phyloP scores from a whole-genome alignment of 2,888 invertebrate species.

The Chromoteleia sp. region DNA sequence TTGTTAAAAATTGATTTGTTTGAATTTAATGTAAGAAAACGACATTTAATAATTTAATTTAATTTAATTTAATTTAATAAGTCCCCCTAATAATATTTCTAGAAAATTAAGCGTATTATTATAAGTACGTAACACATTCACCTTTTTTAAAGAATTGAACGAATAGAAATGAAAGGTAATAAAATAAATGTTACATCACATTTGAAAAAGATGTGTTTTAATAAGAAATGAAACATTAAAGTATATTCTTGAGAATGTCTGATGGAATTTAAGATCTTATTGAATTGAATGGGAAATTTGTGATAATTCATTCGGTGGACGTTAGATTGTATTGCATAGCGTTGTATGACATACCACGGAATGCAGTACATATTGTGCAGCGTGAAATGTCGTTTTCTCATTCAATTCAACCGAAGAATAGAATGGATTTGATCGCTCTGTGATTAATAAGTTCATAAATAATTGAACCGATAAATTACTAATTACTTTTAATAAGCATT shows the following conservation, averaged over 20 bases:
- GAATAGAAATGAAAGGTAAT: too few species aligned
- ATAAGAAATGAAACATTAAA: background rate
- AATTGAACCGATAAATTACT: background rate
- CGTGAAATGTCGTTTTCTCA: constrained; percentile 41
- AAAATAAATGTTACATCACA: too few species aligned
- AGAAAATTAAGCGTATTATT: too few species aligned
- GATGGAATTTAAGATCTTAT: constrained; percentile 55
- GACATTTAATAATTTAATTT: too few species aligned
- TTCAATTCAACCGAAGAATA: constrained; percentile 28
- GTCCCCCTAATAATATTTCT: too few species aligned
- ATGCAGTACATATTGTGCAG: constrained; percentile 36
- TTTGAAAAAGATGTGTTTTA: background rate
- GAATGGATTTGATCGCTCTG: constrained; percentile 8
- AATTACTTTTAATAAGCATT: background rate
- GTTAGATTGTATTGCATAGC: constrained; percentile 42
- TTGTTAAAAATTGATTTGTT: too few species aligned
- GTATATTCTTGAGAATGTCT: background rate
- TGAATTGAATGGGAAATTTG: constrained; percentile 56
- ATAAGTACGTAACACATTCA: too few species aligned
- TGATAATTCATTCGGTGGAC: constrained; percentile 40
- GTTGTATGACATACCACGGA: constrained; percentile 29
- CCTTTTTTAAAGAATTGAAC: too few species aligned
- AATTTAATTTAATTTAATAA: too few species aligned
- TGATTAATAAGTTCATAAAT: background rate
- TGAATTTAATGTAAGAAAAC: too few species aligned